Conservation (phyloP, 2,113 vertebrate species). For the Numenius arquata region DNA sequence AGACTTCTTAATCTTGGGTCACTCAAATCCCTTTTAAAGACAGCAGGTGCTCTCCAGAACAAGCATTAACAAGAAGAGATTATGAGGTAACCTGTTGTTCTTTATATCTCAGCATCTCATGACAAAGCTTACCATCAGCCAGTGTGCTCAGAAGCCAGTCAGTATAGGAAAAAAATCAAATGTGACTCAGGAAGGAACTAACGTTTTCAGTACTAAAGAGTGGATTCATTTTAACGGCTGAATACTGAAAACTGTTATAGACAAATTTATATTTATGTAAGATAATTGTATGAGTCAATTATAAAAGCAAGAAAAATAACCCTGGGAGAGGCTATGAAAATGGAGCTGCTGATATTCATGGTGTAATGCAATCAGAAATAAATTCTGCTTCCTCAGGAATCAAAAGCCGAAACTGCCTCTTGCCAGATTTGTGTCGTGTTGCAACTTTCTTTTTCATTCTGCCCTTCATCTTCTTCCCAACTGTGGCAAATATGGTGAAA, state of each 20-base stretch:
- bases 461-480: neutral
- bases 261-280: neutral
- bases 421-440: neutral
- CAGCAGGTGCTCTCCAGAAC: slow-evolving; percentile 57
- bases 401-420: neutral
- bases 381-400: neutral
- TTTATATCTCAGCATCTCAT: slow-evolving; percentile 9
- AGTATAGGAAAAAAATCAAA: neutral
- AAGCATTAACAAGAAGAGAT: slow-evolving; percentile 46
- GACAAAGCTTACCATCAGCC: neutral
- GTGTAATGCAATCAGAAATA: neutral
- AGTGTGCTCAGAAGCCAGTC: slow-evolving; percentile 4
- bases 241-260: neutral
- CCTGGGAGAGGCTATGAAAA: neutral
- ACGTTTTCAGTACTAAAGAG: neutral
- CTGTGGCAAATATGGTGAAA: neutral
- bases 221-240: neutral
- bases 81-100: slow-evolving; percentile 60
- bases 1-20: slow-evolving; percentile 58
- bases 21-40: slow-evolving; percentile 66
- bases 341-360: neutral
- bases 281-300: neutral
- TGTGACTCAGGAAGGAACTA: neutral
- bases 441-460: neutral
- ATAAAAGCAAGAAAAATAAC: neutral